Conservation (phyloP, 2,888 invertebrate genomes). For the Eilema griseolum region DNA sequence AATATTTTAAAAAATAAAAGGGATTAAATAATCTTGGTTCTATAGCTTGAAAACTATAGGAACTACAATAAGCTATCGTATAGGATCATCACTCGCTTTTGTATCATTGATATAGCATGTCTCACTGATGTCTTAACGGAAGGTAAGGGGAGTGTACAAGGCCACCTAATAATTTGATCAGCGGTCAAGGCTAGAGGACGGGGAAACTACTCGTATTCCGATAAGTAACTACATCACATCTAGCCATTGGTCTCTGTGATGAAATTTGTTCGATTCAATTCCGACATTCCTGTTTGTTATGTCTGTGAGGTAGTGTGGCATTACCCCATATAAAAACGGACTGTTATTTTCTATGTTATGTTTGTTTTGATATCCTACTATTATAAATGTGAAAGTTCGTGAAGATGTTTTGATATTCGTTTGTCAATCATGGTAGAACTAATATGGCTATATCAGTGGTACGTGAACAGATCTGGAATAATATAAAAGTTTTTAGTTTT, state of each 20-base stretch:
- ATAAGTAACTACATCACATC: slow-evolving; percentile 1
- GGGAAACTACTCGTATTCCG: slow-evolving; percentile 4
- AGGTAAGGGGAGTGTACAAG: slow-evolving; percentile 2
- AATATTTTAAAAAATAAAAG: no score
- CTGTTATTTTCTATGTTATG: background rate
- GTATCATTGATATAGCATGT: background rate
- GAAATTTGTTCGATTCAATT: slow-evolving; percentile 1
- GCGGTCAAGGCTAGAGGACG: background rate
- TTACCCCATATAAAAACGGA: background rate
- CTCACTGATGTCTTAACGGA: background rate
- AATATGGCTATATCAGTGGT: no score
- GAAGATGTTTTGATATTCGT: no score
- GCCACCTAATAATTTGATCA: background rate
- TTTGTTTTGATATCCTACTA: background rate
- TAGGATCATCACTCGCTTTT: background rate
- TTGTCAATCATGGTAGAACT: no score
- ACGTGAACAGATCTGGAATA: no score
- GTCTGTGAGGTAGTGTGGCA: background rate
- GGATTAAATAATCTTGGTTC: no score
- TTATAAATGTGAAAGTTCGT: no score
- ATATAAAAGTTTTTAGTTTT: no score
- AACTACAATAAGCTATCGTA: background rate
- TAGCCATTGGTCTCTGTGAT: background rate
- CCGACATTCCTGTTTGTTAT: background rate
- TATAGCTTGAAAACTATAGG: background rate